Base-by-base conservation (phyloP, 2,888 invertebrate species). In the Pilophorus perplexus region DNA sequence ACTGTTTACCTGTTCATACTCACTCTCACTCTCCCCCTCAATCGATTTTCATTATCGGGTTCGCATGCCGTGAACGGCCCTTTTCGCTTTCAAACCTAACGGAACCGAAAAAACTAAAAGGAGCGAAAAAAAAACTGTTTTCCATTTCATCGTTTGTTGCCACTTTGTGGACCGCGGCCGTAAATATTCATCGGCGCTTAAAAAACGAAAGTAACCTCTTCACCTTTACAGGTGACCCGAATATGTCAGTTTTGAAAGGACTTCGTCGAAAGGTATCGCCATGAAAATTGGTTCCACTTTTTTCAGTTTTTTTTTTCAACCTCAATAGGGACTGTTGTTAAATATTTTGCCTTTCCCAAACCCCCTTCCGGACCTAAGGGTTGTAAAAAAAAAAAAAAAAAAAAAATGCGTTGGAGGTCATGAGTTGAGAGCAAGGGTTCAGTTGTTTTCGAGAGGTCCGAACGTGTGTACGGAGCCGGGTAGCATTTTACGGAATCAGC, bases 141-240 rank as follows among this genome's bases (percentile, higher is more conserved):
- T n/a, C n/a, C n/a, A n/a, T n/a, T n/a, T n/a, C n/a, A n/a, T n/a
- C n/a, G 55, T 55, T 59, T 59, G 59, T 59, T 59, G 59, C 42
- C 27, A 59, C 44, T 59, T 59, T 33, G 33, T 52, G 16, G 52
- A 18, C 22, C 2, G 1, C n/a, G n/a, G n/a, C 28, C 42, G 40
- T 59, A 59, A 59, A 59, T 59, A 59, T 59, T 59, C 57, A 44
- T 20, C 4, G n/a, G n/a, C 33, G 12, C 33, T 33, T 18, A 59
- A 59, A 59, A 55, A 42, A 42, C 42, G 59, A 59, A 40, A 59
- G 59, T 25, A 42, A 40, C 28, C 28, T 52, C 25, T 52, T 52
- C 16, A 28, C 52, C 28, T 52, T 20, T 14, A 25, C 59, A 42
- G 42, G 59, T 59, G 42, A 59, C 59, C 59, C 59, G 42, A 42